Evolutionary conservation across 2,888 invertebrate genomes (phyloP).

Genomic region (Oxyteleia sp.): DNA sequence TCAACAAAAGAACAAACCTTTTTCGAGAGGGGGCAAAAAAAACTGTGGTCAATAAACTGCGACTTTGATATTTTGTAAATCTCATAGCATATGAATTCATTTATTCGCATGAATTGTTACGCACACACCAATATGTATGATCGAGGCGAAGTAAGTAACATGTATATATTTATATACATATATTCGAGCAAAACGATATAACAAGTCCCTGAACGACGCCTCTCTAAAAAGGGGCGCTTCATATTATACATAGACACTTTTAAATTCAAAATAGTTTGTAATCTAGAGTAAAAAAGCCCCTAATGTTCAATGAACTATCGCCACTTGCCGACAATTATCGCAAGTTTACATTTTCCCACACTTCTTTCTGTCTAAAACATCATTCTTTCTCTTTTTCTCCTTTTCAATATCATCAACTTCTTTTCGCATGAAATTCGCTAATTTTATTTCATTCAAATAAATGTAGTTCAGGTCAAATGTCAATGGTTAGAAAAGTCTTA

Average conservation of each 20-base stretch:
- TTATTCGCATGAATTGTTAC: constrained; percentile 75
- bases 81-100: constrained; percentile 72
- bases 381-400: constrained; percentile 1
- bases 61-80: constrained; percentile 63
- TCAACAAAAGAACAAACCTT: not conserved
- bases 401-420: constrained; percentile 31
- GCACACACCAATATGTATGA: constrained; percentile 73
- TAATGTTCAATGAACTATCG: constrained; percentile 71
- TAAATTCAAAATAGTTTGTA: constrained; percentile 68
- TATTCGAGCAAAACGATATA: constrained; percentile 75
- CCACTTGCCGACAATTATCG: constrained; percentile 50
- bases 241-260: constrained; percentile 72
- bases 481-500: too few relatives aligned
- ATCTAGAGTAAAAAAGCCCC: constrained; percentile 73
- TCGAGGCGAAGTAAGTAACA: constrained; percentile 74
- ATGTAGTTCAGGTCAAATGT: too few relatives aligned
- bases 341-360: constrained; percentile 33
- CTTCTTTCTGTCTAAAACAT: constrained; percentile 2
- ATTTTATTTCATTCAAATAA: too few relatives aligned
- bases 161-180: constrained; percentile 75
- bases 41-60: constrained; percentile 11
- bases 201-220: constrained; percentile 74
- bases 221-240: constrained; percentile 68
- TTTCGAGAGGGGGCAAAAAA: not conserved
- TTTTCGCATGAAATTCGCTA: constrained; percentile 35